Base-by-base conservation (phyloP, 2,888 invertebrate genomes). In the Nemotelus pantherinus region DNA sequence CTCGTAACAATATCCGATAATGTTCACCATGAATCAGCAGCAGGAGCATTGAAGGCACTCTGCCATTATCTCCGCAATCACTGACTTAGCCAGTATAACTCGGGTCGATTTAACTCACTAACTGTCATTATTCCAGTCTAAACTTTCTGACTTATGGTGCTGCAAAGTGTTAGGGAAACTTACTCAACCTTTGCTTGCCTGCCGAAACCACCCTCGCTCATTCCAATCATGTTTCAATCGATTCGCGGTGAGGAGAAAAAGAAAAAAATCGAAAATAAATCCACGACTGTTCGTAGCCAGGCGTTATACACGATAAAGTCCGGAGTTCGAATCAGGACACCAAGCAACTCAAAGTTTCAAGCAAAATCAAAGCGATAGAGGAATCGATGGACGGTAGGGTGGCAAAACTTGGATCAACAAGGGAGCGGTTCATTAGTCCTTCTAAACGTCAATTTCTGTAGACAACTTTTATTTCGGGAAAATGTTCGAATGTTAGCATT, bases 401-500 rank as follows among this genome's bases (percentile, higher is more conserved):
- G 25, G 25, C 25, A 63, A 64, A 75, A 58, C n/a, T 76, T 60
- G 60, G 60, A 57, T 76, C 76, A 77, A 77, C 72, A 78, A 71
- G 78, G 78, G 78, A 78, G 78, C 78, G 76, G 78, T 78, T 78
- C 78, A 78, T 78, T 78, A 78, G 76, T 64, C 71, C 78, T 53
- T 70, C 70, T 58, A 71, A 78, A 64, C 71, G 71, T 72, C 72
- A 65, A 72, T 78, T 71, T 76, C 70, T 50, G 58, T 44, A 53
- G 60, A 50, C 78, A 75, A 78, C 60, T 78, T 78, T 76, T 67
- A 78, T 78, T 78, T 70, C 68, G 70, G 55, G 48, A 74, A 25
- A 68, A 74, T 39, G 60, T 50, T 63, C 63, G 43, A 74, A 74
- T 63, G 74, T 60, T 60, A 58, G 57, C 25, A 10, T 60, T 41